These are phyloP conservation scores for Petromus typicus DNA, from an alignment of 2,113 vertebrate genomes.

Conservation along the genomic window DNA sequence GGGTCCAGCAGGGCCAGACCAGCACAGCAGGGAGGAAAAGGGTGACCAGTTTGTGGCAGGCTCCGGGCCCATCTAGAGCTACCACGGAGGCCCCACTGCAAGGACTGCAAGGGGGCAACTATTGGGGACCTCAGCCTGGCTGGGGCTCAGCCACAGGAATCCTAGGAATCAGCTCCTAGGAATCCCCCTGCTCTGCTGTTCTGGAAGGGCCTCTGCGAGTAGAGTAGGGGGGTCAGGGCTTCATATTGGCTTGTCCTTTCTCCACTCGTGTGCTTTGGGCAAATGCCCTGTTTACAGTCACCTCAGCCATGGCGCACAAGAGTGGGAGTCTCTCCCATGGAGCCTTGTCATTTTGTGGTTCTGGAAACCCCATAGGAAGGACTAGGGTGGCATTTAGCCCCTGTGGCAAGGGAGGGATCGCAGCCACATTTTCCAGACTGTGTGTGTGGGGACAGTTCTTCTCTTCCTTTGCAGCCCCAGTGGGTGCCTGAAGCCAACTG, in stretches of 20 bases:
- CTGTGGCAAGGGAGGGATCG: not conserved
- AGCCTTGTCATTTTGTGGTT: not conserved
- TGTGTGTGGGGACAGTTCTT: not conserved
- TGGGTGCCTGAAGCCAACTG: not conserved
- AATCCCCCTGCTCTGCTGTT: not conserved
- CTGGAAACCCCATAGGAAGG: not conserved
- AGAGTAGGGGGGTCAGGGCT: not conserved
- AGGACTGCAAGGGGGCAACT: not conserved
- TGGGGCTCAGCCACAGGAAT: not conserved
- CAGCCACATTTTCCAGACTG: not conserved
- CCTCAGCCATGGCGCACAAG: too few relatives aligned
- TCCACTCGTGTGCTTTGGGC: not conserved
- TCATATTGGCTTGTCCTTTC: not conserved
- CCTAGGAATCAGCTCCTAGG: not conserved
- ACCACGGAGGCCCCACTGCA: accelerated
- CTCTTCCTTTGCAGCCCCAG: not conserved
- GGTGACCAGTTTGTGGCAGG: accelerated
- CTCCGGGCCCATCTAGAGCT: too few relatives aligned
- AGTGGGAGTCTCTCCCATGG: not conserved
- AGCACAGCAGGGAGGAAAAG: not conserved
- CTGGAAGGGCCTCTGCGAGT: not conserved
- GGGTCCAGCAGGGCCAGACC: not conserved
- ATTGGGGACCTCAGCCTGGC: not conserved
- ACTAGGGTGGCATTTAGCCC: not conserved
- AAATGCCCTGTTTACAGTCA: not conserved